A percentile compares a stretch with the other conserved stretches of the same genome.
phyloP scores from a whole-genome alignment of 1,140 invertebrate genomes.

The Agrypnia vestita region DNA sequence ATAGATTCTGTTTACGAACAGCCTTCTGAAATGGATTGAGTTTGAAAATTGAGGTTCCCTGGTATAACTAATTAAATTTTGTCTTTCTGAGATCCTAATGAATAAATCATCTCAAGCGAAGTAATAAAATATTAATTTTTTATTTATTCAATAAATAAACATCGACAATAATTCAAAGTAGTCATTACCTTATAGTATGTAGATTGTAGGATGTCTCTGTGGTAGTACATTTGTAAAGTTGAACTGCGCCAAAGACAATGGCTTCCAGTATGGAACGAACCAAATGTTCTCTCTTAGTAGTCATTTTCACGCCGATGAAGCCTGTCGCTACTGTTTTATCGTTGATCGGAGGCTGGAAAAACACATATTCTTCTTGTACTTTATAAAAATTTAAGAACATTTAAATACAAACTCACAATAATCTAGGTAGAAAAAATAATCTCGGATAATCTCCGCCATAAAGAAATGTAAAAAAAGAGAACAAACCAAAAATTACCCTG shows the following conservation, averaged over 20 bases:
- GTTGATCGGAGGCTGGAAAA: conserved; percentile 86
- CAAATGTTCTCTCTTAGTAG: conserved; percentile 85
- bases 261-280: conserved; percentile 90
- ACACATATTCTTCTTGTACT: neutral
- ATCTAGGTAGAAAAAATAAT: too few species aligned
- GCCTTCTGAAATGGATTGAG: too few species aligned
- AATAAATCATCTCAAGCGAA: too few species aligned
- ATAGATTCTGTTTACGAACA: too few species aligned
- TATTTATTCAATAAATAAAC: too few species aligned
- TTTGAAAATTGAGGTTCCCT: too few species aligned
- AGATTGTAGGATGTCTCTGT: conserved; percentile 78
- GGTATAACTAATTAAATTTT: too few species aligned
- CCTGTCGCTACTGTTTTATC: conserved; percentile 87
- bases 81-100: too few species aligned
- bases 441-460: too few species aligned
- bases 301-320: conserved; percentile 89
- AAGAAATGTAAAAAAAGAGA: too few species aligned
- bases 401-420: neutral
- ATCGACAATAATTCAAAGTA: neutral
- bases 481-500: too few species aligned
- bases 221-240: conserved; percentile 81
- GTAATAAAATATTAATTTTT: too few species aligned
- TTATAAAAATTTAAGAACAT: neutral
- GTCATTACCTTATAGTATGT: conserved; percentile 75
- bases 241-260: conserved; percentile 86